Percentiles rank a stretch among this genome's conserved stretches.
Conservation (phyloP, 2,888 invertebrate species). For the Sesia bembeciformis region DNA sequence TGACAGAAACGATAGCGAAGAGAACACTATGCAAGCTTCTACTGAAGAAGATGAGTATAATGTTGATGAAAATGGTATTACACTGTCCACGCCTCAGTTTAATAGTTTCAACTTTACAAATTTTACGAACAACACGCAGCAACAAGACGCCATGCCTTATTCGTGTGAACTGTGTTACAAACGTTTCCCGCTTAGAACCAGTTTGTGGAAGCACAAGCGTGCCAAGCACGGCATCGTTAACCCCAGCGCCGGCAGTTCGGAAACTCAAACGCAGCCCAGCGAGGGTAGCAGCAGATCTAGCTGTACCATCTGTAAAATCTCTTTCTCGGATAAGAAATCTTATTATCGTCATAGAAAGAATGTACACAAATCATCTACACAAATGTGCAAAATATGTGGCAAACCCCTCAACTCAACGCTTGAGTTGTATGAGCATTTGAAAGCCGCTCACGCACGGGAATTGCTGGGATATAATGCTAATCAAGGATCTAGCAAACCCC, state of each 20-base stretch:
- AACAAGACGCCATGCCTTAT: constrained; percentile 42
- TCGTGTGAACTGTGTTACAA: constrained; percentile 65
- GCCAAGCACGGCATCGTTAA: constrained; percentile 66
- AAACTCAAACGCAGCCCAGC: constrained; percentile 19
- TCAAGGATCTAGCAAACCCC: constrained; percentile 49
- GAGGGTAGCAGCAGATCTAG: constrained; percentile 54
- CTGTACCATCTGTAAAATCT: constrained; percentile 76
- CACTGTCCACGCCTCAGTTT: constrained; percentile 64
- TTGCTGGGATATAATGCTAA: constrained; percentile 61
- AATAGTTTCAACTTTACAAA: constrained; percentile 63
- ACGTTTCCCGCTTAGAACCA: constrained; percentile 58
- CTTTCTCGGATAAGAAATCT: constrained; percentile 75
- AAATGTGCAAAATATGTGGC: constrained; percentile 78
- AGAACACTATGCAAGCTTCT: constrained; percentile 66
- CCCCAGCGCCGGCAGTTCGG: constrained; percentile 27
- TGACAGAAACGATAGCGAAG: constrained; percentile 64
- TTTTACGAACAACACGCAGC: constrained; percentile 37
- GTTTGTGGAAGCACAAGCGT: constrained; percentile 68
- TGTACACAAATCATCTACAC: constrained; percentile 66
- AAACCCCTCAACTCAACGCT: constrained; percentile 76
- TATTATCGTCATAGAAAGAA: constrained; percentile 76
- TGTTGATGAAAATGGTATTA: constrained; percentile 55
- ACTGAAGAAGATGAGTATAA: constrained; percentile 67
- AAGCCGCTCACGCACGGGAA: constrained; percentile 74
- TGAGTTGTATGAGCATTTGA: constrained; percentile 76